Conservation (phyloP, 2,113 vertebrate genomes). For the Circaetus cinerascens region DNA sequence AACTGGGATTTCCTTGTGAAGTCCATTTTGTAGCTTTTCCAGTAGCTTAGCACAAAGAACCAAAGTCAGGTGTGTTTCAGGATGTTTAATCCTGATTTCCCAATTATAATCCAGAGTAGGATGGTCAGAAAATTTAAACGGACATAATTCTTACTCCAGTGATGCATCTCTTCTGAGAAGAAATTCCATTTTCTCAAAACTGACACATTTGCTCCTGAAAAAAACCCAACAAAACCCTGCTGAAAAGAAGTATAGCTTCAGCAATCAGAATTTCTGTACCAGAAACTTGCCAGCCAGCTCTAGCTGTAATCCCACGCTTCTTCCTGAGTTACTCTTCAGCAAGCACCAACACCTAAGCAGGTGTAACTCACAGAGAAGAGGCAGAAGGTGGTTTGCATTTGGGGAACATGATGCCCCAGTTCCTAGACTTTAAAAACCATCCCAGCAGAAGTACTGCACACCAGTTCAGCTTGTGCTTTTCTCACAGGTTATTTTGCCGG, state of each 20-base stretch:
- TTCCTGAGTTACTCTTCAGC: background rate
- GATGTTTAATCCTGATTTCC: background rate
- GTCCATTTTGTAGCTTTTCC: background rate
- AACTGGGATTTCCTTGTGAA: background rate
- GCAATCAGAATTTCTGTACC: background rate
- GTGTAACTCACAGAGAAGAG: background rate
- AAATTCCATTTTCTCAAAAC: background rate
- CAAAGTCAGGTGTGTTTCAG: background rate
- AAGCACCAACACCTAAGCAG: background rate
- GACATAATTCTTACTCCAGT: background rate
- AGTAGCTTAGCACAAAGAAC: background rate
- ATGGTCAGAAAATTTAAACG: background rate
- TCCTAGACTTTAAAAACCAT: background rate
- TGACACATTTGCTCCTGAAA: background rate
- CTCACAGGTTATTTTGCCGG: constrained; percentile 61
- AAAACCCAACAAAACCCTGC: background rate
- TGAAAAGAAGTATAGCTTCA: background rate
- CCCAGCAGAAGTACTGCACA: background rate
- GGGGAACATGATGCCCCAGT: background rate
- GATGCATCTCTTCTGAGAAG: background rate
- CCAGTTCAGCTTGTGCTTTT: background rate
- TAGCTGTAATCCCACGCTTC: background rate
- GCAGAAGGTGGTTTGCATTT: background rate
- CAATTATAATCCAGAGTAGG: background rate
- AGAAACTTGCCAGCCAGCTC: background rate